Conservation (phyloP, 2,797 vertebrate species). For the Mycteria americana region DNA sequence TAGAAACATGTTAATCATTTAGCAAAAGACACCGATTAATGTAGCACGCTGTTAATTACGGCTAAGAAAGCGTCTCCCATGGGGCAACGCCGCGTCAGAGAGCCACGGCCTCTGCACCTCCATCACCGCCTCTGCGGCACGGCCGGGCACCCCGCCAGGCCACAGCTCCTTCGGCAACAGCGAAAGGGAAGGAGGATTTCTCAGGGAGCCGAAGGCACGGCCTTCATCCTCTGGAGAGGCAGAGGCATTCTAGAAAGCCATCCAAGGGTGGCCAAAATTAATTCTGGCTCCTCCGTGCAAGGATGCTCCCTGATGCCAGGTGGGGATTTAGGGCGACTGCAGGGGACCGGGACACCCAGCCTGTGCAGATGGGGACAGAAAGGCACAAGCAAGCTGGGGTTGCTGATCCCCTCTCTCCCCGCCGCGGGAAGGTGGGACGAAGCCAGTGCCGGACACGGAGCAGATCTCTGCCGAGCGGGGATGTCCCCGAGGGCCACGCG, state of each 20-base stretch:
- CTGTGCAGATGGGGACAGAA: not conserved
- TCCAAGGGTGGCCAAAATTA: not conserved
- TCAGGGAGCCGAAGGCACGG: not conserved
- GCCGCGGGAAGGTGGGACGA: not conserved
- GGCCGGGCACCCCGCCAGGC: not conserved
- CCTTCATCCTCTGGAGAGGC: not conserved
- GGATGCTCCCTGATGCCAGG: accelerated
- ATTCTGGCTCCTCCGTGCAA: not conserved
- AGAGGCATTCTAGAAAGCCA: not conserved
- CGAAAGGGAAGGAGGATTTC: not conserved
- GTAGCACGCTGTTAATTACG: slow-evolving; percentile 31
- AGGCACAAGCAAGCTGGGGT: not conserved
- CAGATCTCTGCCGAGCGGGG: accelerated
- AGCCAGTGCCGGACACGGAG: not conserved
- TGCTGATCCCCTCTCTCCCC: not conserved
- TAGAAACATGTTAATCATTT: slow-evolving; percentile 52
- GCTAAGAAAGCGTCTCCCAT: slow-evolving; percentile 8
- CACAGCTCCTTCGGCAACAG: not conserved
- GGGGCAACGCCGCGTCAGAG: not conserved
- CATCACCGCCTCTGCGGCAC: not conserved
- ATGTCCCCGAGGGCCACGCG: accelerated
- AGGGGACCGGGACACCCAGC: not conserved
- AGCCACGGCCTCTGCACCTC: not conserved
- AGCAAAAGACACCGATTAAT: slow-evolving; percentile 41
- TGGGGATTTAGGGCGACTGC: accelerated